Base-by-base conservation (phyloP, 2,888 invertebrate species). In the Caenorhabditis imperialis region DNA sequence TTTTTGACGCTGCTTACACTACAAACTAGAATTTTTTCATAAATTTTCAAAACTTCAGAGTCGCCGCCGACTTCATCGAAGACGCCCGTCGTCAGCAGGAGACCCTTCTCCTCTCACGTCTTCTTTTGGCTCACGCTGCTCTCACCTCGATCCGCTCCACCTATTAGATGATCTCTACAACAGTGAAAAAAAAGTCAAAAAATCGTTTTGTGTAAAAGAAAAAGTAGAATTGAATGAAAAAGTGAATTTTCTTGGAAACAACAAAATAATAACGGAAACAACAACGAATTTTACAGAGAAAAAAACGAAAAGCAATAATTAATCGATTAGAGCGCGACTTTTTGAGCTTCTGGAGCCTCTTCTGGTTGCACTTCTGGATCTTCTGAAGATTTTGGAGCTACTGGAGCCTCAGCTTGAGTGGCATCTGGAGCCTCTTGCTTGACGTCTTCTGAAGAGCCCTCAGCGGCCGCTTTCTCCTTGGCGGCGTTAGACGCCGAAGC, bases 41-140 rank as follows among this genome's bases (percentile, higher is more conserved):
- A 50, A 54, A 23, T 12, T 16, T n/a, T n/a, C 30, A 10, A 35
- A 30, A n/a, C 40, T 55, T 44, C 30, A 79, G 81, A 47, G 50
- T 79, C n/a, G 62, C 79, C 10, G 30, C 48, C 8, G 78, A 77
- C 35, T 78, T 79, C 61, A 75, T 77, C 58, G 47, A 58, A 16
- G 78, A 78, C 57, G 70, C 78, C 30, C 79, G 79, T 48, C 72
- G 78, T 25, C 79, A 78, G 5, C 79, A 81, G 37, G 81, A 81
- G 50, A 54, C 79, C 10, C 58, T 79, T 8, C 57, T 78, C 23
- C 50, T 79, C 4, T 54, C 76, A 5, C 75, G 79, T 27, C 69
- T 81, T 30, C 67, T 81, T 14, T 44, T 78, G 20, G 78, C 78
- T 18, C 81, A 79, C 53, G 58, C 78, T 18, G 79, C 81, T 12